Evolutionary conservation across 37 sponge, comb jelly and placozoan genomes (phyloP).

Genomic region (Diacarnus erythraeanus): DNA sequence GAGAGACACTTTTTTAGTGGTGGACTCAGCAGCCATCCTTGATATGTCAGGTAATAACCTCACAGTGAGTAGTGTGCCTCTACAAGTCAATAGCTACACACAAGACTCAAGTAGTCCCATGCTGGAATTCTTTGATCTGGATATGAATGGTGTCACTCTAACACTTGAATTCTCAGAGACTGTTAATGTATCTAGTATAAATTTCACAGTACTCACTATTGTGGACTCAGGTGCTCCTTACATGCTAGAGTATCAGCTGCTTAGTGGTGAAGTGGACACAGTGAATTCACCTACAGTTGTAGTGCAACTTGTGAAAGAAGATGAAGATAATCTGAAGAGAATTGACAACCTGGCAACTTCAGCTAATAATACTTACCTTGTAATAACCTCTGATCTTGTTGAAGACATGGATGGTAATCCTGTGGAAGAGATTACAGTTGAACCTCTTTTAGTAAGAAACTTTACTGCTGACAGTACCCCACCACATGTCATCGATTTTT

Average conservation of each 20-base stretch:
- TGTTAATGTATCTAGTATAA: slow-evolving; percentile 73
- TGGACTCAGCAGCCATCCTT: slow-evolving; percentile 27
- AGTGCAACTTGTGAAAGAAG: slow-evolving; percentile 47
- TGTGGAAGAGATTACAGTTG: slow-evolving; percentile 29
- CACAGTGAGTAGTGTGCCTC: slow-evolving; percentile 21
- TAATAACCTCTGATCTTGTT: slow-evolving; percentile 45
- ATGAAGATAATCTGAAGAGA: slow-evolving; percentile 81
- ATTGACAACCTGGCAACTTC: slow-evolving; percentile 65
- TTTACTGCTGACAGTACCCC: slow-evolving; percentile 67
- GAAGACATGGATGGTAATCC: slow-evolving; percentile 79
- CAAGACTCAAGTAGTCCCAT: slow-evolving; percentile 58
- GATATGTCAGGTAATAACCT: slow-evolving; percentile 70
- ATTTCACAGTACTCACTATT: slow-evolving; percentile 71
- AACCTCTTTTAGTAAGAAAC: slow-evolving; percentile 26
- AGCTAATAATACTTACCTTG: slow-evolving; percentile 63
- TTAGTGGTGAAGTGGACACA: slow-evolving; percentile 22
- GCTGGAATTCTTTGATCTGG: slow-evolving; percentile 64
- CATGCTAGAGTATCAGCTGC: slow-evolving; percentile 20
- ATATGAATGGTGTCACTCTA: slow-evolving; percentile 74
- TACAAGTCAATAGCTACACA: slow-evolving; percentile 48
- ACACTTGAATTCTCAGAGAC: slow-evolving; percentile 81
- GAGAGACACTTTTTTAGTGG: slow-evolving; percentile 56
- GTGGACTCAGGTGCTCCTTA: slow-evolving; percentile 36
- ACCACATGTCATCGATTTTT: slow-evolving; percentile 56
- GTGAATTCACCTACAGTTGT: slow-evolving; percentile 49